These are phyloP conservation scores for Lepidurus apus DNA, from an alignment of 1,140 invertebrate species.

Conservation along the genomic window DNA sequence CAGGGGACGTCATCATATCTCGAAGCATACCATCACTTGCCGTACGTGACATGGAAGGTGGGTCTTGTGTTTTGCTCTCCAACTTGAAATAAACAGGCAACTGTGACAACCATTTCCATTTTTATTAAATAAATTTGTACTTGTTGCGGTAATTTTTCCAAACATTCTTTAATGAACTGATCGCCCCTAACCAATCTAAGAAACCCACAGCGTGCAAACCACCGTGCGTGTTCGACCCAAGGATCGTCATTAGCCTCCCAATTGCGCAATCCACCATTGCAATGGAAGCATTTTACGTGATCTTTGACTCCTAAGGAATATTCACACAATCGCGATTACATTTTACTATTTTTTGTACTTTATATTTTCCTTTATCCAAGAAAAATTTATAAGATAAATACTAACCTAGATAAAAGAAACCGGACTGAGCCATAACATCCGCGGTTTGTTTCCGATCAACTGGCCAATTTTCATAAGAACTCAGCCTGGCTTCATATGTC, in stretches of 20 bases:
- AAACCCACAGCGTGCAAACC: conserved; percentile 79
- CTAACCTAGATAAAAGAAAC: conserved; percentile 77
- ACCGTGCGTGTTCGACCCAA: conserved; percentile 83
- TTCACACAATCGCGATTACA: neutral
- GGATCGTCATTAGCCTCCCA: conserved; percentile 81
- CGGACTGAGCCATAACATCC: conserved; percentile 70
- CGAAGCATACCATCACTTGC: neutral
- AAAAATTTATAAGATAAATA: neutral
- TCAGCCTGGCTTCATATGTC: conserved; percentile 59
- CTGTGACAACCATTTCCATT: neutral
- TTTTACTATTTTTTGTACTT: conserved; percentile 2
- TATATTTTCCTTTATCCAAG: neutral
- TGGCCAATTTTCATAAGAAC: conserved; percentile 68
- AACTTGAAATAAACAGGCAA: neutral
- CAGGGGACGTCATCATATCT: neutral
- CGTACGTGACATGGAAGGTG: neutral
- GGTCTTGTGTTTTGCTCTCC: neutral
- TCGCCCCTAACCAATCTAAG: conserved; percentile 70
- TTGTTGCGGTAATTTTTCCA: conserved; percentile 37
- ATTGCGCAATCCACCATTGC: conserved; percentile 74
- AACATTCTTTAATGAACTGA: conserved; percentile 61
- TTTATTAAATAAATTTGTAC: neutral
- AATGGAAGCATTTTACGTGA: conserved; percentile 85
- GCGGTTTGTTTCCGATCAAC: conserved; percentile 66
- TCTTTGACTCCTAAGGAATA: conserved; percentile 50